Evolutionary conservation across 2,113 vertebrate species (phyloP).

Genomic region (Leucopsar rothschildi): DNA sequence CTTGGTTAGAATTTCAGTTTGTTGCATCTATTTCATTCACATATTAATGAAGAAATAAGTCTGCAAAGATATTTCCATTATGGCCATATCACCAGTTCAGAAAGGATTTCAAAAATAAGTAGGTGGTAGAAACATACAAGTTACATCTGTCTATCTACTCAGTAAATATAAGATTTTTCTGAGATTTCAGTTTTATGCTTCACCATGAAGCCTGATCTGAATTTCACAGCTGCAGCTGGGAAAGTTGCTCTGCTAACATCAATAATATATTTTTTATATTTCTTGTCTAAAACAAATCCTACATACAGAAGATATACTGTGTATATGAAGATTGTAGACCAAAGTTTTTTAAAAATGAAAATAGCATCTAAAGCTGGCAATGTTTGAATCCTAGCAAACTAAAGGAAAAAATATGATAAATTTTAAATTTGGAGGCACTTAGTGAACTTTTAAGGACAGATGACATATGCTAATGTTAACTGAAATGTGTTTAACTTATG

Average conservation of each 20-base stretch:
- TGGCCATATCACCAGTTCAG: neutral
- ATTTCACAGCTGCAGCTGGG: neutral
- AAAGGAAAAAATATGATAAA: neutral
- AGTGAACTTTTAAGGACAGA: neutral
- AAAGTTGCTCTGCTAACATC: neutral
- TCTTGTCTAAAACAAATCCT: neutral
- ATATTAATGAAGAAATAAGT: neutral
- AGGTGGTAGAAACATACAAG: neutral
- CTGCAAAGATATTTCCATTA: neutral
- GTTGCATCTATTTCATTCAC: neutral
- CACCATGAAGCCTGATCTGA: neutral
- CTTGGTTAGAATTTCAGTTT: neutral
- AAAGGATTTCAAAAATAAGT: neutral
- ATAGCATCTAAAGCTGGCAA: neutral
- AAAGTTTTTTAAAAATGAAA: neutral
- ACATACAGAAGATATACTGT: neutral
- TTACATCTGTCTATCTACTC: neutral
- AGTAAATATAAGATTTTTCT: neutral
- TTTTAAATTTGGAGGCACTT: neutral
- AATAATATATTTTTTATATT: neutral
- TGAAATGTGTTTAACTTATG: neutral
- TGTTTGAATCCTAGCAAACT: neutral
- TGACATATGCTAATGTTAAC: neutral
- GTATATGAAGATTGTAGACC: neutral
- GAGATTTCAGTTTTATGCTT: neutral